Conservation (phyloP, 2,888 invertebrate genomes). For the Dicyrtomina minuta region DNA sequence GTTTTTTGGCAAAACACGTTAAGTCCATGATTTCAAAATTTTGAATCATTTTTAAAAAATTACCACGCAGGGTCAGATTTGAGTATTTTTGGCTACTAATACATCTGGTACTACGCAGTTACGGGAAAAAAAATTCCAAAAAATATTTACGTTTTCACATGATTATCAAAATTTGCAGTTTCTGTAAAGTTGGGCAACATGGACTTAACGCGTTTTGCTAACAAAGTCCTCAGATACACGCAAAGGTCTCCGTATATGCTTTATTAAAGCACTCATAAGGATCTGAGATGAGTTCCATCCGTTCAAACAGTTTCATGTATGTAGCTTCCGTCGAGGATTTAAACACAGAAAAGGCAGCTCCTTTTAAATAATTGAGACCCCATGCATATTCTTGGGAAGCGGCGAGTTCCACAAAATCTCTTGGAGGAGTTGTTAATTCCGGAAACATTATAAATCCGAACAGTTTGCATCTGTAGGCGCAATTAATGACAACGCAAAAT, state of each 20-base stretch:
- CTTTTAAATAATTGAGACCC: neutral
- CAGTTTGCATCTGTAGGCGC: neutral
- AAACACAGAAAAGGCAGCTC: conserved; percentile 4
- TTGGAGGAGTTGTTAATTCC: neutral
- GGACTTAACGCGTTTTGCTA: no score
- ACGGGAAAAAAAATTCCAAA: no score
- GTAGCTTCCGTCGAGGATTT: neutral
- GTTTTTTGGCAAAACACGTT: no score
- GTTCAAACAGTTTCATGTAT: neutral
- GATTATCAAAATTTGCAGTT: no score
- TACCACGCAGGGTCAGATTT: no score
- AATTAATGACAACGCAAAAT: neutral
- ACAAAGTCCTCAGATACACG: no score
- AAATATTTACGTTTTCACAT: no score
- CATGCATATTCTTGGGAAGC: neutral
- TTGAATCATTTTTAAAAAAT: no score
- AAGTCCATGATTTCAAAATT: no score
- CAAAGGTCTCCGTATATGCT: neutral
- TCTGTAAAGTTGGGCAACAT: no score
- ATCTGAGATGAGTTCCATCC: neutral
- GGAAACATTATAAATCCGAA: conserved; percentile 1
- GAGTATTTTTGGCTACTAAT: no score
- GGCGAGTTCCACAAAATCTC: neutral
- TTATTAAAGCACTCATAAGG: neutral
- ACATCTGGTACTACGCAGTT: no score